Percentiles rank a stretch among this genome's conserved stretches.
phyloP scores from a whole-genome alignment of 2,797 vertebrate species.

The Gymnothorax javanicus region DNA sequence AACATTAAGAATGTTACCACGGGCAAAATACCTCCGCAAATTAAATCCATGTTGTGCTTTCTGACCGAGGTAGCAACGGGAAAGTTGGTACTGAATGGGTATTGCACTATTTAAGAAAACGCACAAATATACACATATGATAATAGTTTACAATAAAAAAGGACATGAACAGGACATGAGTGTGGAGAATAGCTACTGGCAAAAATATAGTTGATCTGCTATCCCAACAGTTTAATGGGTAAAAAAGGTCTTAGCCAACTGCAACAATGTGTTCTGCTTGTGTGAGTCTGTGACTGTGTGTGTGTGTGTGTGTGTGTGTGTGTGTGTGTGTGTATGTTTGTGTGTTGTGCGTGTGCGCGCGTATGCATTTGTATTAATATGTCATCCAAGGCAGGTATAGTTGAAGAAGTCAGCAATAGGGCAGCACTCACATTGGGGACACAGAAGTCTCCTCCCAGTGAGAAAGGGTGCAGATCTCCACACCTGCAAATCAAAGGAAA shows the following conservation, averaged over 20 bases:
- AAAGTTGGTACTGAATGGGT: too few species aligned
- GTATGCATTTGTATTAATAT: not conserved
- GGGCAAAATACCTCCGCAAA: too few species aligned
- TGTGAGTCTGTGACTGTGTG: not conserved
- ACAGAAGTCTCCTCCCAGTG: not conserved
- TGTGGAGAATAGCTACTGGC: not conserved
- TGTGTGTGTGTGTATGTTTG: not conserved
- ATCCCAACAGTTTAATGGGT: not conserved
- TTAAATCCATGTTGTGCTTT: too few species aligned
- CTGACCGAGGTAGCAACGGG: too few species aligned
- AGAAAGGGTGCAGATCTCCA: constrained; percentile 2
- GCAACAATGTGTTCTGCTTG: not conserved
- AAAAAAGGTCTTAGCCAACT: not conserved
- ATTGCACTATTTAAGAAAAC: too few species aligned
- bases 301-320: not conserved
- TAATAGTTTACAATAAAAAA: not conserved
- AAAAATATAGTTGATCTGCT: not conserved
- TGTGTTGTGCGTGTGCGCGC: too few species aligned
- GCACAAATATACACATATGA: too few species aligned
- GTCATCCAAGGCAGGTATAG: not conserved
- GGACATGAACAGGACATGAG: not conserved
- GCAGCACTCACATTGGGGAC: not conserved
- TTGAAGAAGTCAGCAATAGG: not conserved
- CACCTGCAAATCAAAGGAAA: not conserved
- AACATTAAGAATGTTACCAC: too few species aligned